phyloP scores from a whole-genome alignment of 2,113 vertebrate genomes.

The Sander lucioperca region DNA sequence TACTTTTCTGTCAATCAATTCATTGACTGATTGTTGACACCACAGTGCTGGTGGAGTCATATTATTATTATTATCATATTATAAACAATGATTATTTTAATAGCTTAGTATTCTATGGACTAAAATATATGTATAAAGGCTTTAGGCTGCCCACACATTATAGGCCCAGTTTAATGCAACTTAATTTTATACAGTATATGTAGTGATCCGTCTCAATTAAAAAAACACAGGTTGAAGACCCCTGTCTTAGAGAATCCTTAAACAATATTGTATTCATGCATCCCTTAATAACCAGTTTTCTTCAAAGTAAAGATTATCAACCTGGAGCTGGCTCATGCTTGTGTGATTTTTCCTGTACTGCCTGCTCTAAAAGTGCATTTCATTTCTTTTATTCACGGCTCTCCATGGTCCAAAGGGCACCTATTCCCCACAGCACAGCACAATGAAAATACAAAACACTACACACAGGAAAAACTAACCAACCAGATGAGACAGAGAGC shows the following conservation, averaged over 20 bases:
- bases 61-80: no score
- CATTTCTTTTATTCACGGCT: conserved; percentile 19
- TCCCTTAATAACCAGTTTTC: conserved; percentile 2
- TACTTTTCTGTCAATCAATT: not conserved
- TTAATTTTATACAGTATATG: no score
- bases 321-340: conserved; percentile 13
- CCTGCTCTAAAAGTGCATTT: not conserved
- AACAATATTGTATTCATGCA: not conserved
- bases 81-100: no score
- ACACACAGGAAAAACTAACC: conserved; percentile 40
- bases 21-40: not conserved
- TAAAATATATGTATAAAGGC: no score
- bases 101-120: no score
- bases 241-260: not conserved
- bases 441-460: conserved; percentile 31
- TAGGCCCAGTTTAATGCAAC: no score
- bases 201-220: no score
- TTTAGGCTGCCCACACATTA: no score
- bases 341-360: conserved; percentile 5
- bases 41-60: not conserved
- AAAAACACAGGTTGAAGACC: not conserved
- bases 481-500: conserved; percentile 50
- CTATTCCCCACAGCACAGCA: conserved; percentile 34
- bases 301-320: conserved; percentile 9
- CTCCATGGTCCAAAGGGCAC: conserved; percentile 34